A percentile compares a stretch with the other conserved stretches of the same genome.
These are phyloP conservation scores for Dryadula phaetusa DNA, from an alignment of 2,888 invertebrate species.

Conservation along the genomic window DNA sequence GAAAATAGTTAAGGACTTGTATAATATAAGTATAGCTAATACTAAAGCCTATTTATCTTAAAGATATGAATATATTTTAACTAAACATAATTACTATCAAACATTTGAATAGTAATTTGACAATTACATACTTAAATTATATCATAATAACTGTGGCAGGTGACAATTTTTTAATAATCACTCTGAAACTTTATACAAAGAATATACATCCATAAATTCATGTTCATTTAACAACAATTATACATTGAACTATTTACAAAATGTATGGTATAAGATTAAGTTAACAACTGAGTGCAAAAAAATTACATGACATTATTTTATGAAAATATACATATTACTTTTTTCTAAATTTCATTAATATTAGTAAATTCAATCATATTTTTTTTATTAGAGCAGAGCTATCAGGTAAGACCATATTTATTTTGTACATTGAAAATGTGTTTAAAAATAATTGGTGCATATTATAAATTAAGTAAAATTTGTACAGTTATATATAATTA, in stretches of 20 bases:
- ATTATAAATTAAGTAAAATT: constrained; percentile 2
- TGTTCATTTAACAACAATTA: background rate
- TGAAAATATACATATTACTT: background rate
- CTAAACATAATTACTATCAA: background rate
- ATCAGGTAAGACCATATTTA: background rate
- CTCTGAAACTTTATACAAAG: background rate
- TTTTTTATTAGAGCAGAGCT: background rate
- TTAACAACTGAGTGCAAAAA: background rate
- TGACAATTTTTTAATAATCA: background rate
- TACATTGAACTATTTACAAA: constrained; percentile 1
- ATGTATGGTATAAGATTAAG: background rate
- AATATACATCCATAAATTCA: background rate
- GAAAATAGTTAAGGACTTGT: background rate
- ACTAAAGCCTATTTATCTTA: background rate
- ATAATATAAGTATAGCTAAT: background rate
- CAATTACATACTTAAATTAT: background rate
- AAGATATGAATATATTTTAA: constrained; percentile 1
- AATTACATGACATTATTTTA: background rate
- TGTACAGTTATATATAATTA: background rate
- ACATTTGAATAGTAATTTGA: background rate
- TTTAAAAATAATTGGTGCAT: background rate
- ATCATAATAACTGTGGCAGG: background rate
- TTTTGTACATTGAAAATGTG: background rate
- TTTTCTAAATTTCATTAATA: background rate
- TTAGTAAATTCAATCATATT: background rate